Base-by-base conservation (phyloP, 2,797 vertebrate genomes). In the Hydrocynus forskahlii region DNA sequence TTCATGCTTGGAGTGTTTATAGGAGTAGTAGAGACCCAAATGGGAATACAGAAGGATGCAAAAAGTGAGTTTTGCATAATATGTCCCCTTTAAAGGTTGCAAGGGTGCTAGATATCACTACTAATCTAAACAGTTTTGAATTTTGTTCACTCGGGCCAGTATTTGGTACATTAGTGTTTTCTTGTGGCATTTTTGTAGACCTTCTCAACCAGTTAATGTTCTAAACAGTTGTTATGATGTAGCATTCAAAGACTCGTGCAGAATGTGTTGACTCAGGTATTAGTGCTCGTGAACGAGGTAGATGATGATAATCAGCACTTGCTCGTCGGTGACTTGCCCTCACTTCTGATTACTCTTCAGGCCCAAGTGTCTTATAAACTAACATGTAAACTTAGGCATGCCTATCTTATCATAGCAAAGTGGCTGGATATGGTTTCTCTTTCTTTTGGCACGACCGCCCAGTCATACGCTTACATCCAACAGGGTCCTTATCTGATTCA, bases 401-500 rank as follows among this genome's bases (percentile, higher is more conserved):
- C 14, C 54, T 74, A 60, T 78, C 75, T 78, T 80, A 78, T 81
- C 79, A 50, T 69, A 52, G 77, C 68, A 60, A 77, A 81, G 83
- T 73, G 68, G 52, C 5, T 40, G 67, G 82, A 76, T 72, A n/a
- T 35, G 29, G 29, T 72, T 63, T 66, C 38, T 64, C 59, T 13
- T 43, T 76, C 83, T 81, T 83, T 80, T 81, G 78, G 23, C 67
- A 25, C 78, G 81, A 87, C 90, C 88, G n/a, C 29, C 67, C 40
- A 25, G 75, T 50, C 64, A 38, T 48, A 74, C 40, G 86, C 2
- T 68, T 62, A 77, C 90, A 76, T 73, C 81, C 45, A 60, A 38
- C 40, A 74, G 0, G 7, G 0, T 55, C 8, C 72, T 92, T 93
- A 93, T 93, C 92, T 3, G 81, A 84, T 68, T 74, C 21, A 79